These are phyloP conservation scores for Tetrax tetrax DNA, from an alignment of 2,113 vertebrate genomes.

Conservation along the genomic window DNA sequence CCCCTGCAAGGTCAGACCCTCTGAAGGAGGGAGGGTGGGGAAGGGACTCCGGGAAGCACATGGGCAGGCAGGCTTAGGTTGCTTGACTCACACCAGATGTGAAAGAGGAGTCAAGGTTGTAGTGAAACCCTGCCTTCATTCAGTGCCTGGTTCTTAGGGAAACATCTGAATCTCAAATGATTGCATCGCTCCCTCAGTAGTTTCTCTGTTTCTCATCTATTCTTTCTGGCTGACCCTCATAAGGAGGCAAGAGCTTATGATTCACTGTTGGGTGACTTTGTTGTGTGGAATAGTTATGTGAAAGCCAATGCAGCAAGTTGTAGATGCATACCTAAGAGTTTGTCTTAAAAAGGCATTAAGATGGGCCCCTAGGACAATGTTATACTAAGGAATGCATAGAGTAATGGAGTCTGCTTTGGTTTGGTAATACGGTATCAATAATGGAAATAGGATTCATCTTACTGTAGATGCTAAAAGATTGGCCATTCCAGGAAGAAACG, in stretches of 20 bases:
- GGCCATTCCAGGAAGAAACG: neutral
- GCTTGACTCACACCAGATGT: fast-evolving
- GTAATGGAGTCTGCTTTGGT: neutral
- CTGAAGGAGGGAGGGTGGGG: neutral
- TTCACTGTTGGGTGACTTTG: neutral
- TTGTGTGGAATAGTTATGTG: neutral
- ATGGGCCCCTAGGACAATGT: neutral
- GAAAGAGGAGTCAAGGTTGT: neutral
- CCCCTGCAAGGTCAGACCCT: conserved; percentile 1
- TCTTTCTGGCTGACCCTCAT: neutral
- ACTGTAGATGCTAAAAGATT: neutral
- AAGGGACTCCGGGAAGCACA: neutral
- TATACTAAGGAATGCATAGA: neutral
- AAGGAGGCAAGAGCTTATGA: neutral
- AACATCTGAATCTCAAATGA: neutral
- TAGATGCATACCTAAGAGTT: neutral
- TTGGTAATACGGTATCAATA: neutral
- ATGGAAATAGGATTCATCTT: neutral
- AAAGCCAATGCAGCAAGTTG: neutral
- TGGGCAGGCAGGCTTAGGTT: neutral
- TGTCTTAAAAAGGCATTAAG: neutral
- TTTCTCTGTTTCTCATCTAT: neutral
- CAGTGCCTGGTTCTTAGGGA: neutral
- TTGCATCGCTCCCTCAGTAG: neutral
- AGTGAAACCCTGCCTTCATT: neutral